Evolutionary conservation across 2,888 invertebrate genomes (phyloP), one percentile per base, ranked within the genome.

Genomic region (Matsumyia berberina): DNA sequence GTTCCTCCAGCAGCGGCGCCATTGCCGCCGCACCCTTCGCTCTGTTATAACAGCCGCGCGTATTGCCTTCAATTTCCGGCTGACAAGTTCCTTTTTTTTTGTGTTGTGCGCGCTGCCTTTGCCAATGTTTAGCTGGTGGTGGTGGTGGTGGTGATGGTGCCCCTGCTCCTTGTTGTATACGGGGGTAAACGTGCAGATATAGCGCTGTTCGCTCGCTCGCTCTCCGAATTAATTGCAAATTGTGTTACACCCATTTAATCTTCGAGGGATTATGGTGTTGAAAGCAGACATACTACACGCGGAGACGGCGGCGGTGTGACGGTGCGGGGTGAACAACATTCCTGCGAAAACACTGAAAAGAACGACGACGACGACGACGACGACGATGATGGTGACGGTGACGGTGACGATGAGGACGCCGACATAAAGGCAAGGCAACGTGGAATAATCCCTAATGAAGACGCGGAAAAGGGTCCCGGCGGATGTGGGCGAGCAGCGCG

Each of bases 221-320:
- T 60, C 66, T 64, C 76, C 72, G 79, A 86, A 86, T 83, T 87
- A 83, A 82, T 87, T 87, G 87, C 87, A 87, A 87, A 87, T 87
- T 87, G 83, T 86, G 83, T 87, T 87, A 87, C 87, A 86, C 87
- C 87, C 86, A 87, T 87, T 87, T 87, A 87, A 87, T 87, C 80
- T 87, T 80, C 80, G 62, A 83, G 86, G 87, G 86, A 80, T 80
- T 81, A 85, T 86, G 81, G 76, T 81, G 81, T 86, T 85, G 85
- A 85, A 85, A 80, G 85, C 74, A 74, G 74, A 58, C 66, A 55
- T 49, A 44, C 49, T 49, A 44, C 49, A 74, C 55, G 64, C 46
- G 11, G 11, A 29, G 11, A 11, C n/a, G n/a, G n/a, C n/a, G 31
- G 57, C 15, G 29, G 60, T 24, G 15, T n/a, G n/a, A 35, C 39